A percentile compares a stretch with the other conserved stretches of the same genome.
Evolutionary conservation across 2,797 vertebrate genomes (phyloP).

Genomic region (Leuciscus waleckii): DNA sequence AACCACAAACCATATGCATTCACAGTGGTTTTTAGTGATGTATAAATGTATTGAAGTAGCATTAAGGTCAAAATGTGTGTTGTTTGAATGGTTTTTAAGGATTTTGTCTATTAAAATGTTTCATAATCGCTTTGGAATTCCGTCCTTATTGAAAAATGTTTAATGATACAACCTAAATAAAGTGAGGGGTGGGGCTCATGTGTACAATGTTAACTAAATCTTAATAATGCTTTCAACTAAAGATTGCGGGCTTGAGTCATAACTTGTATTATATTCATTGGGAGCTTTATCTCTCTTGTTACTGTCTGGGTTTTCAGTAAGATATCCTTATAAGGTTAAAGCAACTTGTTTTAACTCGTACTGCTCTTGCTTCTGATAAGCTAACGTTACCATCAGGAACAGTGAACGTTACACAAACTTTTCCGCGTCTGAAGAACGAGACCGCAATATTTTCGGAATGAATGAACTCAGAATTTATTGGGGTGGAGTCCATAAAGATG

Average conservation of each 20-base stretch:
- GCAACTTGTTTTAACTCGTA: slow-evolving; percentile 29
- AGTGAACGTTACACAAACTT: neutral
- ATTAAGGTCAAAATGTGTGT: neutral
- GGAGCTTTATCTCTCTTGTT: slow-evolving; percentile 19
- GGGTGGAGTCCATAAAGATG: slow-evolving; percentile 15
- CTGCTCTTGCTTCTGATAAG: neutral
- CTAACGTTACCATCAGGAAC: neutral
- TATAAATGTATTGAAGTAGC: neutral
- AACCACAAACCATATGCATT: neutral
- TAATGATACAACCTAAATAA: neutral
- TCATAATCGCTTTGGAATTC: neutral
- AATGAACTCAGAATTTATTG: neutral
- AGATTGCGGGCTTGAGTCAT: neutral
- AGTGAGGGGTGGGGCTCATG: slow-evolving; percentile 29
- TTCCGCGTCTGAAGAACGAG: neutral
- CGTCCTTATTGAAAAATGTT: neutral
- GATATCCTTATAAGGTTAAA: slow-evolving; percentile 61
- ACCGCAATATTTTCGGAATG: neutral
- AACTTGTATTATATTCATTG: neutral
- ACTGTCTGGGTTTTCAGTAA: slow-evolving; percentile 3
- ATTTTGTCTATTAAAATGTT: neutral
- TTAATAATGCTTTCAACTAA: neutral
- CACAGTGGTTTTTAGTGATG: neutral
- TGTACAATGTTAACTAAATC: neutral
- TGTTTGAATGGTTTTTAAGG: neutral